A percentile compares a stretch with the other conserved stretches of the same genome.
Conservation (phyloP, 2,113 vertebrate species). For the Todiramphus saurophagus region DNA sequence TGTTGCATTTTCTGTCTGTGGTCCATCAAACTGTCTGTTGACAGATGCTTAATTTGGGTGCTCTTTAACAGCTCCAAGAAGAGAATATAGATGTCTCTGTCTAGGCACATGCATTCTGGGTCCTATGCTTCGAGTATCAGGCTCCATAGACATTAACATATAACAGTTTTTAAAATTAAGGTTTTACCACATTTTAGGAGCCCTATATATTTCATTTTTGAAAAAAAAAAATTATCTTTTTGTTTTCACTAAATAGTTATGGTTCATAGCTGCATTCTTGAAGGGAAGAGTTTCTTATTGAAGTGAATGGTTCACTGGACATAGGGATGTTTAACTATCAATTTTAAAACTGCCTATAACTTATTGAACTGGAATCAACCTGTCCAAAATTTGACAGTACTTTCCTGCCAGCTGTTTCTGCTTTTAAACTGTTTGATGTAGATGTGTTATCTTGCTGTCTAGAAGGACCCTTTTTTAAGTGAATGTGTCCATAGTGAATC, state of each 20-base stretch:
- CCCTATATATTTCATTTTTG: not conserved
- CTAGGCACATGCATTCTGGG: not conserved
- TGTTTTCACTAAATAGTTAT: not conserved
- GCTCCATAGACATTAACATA: not conserved
- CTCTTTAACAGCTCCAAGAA: slow-evolving; percentile 22
- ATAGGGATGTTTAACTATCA: not conserved
- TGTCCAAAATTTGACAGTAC: not conserved
- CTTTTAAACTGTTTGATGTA: not conserved
- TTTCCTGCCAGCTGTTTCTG: not conserved
- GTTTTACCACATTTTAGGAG: not conserved
- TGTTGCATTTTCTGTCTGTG: slow-evolving; percentile 4
- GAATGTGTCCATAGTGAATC: not conserved
- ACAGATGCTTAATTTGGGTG: slow-evolving; percentile 44
- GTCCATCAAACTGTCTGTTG: slow-evolving; percentile 12
- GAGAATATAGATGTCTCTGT: not conserved
- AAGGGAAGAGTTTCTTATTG: not conserved
- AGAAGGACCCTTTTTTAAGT: not conserved
- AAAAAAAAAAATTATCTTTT: not conserved
- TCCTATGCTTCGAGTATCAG: not conserved
- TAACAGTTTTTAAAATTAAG: not conserved
- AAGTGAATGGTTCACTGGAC: not conserved
- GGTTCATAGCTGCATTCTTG: not conserved
- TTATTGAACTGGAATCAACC: not conserved
- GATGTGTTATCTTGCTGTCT: not conserved
- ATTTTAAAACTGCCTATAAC: not conserved